Evolutionary conservation across 2,888 invertebrate genomes (phyloP).

Genomic region (Orchestes rusci): DNA sequence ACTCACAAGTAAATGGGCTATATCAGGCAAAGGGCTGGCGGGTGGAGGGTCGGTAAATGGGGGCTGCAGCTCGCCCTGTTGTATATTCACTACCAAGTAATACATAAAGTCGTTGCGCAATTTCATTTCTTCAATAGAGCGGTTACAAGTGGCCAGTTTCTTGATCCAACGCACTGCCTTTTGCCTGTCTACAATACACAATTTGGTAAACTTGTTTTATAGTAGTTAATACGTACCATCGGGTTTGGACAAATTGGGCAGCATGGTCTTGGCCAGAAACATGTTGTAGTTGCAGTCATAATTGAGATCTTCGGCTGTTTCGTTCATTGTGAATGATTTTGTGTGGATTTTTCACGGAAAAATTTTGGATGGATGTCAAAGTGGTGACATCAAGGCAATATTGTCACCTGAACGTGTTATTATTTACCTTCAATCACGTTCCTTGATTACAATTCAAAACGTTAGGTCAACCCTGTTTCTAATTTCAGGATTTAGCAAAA

Average conservation of each 20-base stretch:
- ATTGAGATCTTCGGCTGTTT: conserved; percentile 43
- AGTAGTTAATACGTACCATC: too few species aligned
- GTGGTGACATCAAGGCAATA: too few species aligned
- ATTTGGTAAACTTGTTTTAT: too few species aligned
- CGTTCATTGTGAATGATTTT: conserved; percentile 38
- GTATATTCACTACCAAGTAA: conserved; percentile 46
- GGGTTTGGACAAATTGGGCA: conserved; percentile 41
- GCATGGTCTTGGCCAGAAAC: conserved; percentile 45
- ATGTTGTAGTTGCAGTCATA: conserved; percentile 50
- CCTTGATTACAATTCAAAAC: too few species aligned
- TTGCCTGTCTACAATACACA: conserved; percentile 43
- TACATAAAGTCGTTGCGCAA: conserved; percentile 50
- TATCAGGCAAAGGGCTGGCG: conserved; percentile 42
- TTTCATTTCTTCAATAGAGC: conserved; percentile 47
- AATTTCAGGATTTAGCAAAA: too few species aligned
- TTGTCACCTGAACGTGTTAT: too few species aligned
- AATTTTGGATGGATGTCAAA: too few species aligned
- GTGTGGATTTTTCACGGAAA: conserved; percentile 14
- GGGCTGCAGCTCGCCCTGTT: conserved; percentile 43
- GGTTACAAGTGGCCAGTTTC: conserved; percentile 44
- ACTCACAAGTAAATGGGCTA: conserved; percentile 43
- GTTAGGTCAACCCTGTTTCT: too few species aligned
- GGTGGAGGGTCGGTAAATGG: conserved; percentile 50
- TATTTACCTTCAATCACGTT: too few species aligned
- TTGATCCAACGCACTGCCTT: conserved; percentile 47